These are phyloP conservation scores for Erinaceus europaeus DNA, from an alignment of 2,113 vertebrate genomes.

Conservation along the genomic window DNA sequence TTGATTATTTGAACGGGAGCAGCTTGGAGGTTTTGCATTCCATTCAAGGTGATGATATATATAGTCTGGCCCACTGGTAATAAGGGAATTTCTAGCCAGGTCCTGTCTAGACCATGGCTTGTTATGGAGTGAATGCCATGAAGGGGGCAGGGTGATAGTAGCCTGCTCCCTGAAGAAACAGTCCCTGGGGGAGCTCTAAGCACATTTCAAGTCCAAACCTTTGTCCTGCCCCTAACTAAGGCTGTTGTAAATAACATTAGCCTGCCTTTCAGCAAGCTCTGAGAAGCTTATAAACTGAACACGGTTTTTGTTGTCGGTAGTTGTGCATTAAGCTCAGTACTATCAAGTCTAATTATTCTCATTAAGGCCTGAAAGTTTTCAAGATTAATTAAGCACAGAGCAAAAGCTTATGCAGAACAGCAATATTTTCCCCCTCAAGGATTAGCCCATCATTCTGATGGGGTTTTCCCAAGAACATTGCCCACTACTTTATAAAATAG, in stretches of 20 bases:
- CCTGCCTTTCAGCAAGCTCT: slow-evolving; percentile 56
- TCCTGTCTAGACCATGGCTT: slow-evolving; percentile 72
- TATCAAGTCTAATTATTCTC: slow-evolving; percentile 63
- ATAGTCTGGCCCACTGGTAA: slow-evolving; percentile 47
- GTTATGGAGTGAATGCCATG: slow-evolving; percentile 66
- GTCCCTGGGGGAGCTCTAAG: neutral
- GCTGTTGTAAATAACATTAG: slow-evolving; percentile 69
- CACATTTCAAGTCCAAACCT: neutral
- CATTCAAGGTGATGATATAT: slow-evolving; percentile 76
- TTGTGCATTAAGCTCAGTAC: slow-evolving; percentile 53
- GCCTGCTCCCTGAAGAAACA: neutral
- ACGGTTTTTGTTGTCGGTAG: slow-evolving; percentile 57
- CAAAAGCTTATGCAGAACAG: slow-evolving; percentile 53
- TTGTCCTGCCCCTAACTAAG: rapidly evolving
- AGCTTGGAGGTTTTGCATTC: slow-evolving; percentile 65
- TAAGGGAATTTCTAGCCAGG: slow-evolving; percentile 68
- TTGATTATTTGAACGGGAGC: slow-evolving; percentile 59
- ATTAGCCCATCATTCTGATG: slow-evolving; percentile 6
- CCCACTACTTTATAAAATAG: slow-evolving; percentile 35
- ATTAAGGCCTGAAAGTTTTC: slow-evolving; percentile 66
- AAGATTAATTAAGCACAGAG: slow-evolving; percentile 72
- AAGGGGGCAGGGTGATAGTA: no score
- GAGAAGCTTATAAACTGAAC: slow-evolving; percentile 56
- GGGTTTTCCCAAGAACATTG: slow-evolving; percentile 16
- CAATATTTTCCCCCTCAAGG: slow-evolving; percentile 35